phyloP scores from a whole-genome alignment of 92 coral and sea anemone genomes.

The Zoanthus sansibaricus region DNA sequence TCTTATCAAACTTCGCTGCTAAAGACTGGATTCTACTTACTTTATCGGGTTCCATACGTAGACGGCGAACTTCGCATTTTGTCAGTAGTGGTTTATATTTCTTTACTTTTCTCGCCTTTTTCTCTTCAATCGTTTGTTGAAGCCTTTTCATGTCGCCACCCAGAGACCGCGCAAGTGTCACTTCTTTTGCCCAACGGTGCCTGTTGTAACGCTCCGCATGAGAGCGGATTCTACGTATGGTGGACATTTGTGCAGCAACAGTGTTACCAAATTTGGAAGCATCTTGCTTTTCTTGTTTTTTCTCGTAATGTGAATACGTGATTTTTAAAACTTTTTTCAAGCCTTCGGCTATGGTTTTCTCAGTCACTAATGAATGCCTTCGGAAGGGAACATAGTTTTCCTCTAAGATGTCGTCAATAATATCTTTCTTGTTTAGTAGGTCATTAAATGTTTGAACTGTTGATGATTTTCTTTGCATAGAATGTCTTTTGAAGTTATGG shows the following conservation, averaged over 20 bases:
- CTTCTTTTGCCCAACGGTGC: conserved; percentile 83
- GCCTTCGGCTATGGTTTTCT: conserved; percentile 44
- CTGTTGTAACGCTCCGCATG: conserved; percentile 58
- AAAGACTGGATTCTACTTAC: conserved; percentile 52
- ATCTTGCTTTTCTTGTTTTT: conserved; percentile 61
- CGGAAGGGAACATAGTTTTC: conserved; percentile 39
- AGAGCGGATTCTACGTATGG: conserved; percentile 60
- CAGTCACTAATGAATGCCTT: conserved; percentile 20
- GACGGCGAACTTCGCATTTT: conserved; percentile 28
- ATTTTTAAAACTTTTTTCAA: conserved; percentile 29
- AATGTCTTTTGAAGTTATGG: not conserved
- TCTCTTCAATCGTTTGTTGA: not conserved
- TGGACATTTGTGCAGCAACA: conserved; percentile 66
- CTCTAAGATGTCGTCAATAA: conserved; percentile 38
- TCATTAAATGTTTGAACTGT: not conserved
- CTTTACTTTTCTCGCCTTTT: conserved; percentile 12
- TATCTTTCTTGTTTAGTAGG: conserved; percentile 30
- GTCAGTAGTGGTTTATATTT: conserved; percentile 21
- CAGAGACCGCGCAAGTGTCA: conserved; percentile 62
- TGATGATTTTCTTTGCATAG: conserved; percentile 1
- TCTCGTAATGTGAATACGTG: conserved; percentile 34
- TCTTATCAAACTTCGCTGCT: conserved; percentile 60
- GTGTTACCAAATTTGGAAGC: conserved; percentile 68
- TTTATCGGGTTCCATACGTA: conserved; percentile 39
- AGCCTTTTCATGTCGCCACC: conserved; percentile 79